Evolutionary conservation across 2,888 invertebrate species (phyloP), one percentile per base, ranked within the genome.

Genomic region (Cerastis rubricosa): DNA sequence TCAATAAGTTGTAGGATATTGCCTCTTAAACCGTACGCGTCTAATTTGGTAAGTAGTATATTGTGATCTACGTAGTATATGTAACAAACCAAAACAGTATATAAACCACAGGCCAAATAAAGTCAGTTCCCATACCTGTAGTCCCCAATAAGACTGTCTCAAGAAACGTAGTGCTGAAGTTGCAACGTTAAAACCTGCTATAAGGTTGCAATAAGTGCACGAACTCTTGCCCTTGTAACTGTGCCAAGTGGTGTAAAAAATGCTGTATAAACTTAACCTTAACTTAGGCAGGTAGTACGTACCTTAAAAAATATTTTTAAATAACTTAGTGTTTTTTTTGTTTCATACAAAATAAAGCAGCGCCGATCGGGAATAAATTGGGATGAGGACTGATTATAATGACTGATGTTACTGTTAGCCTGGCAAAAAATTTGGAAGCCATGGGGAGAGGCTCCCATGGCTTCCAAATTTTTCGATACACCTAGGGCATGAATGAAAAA

Each of bases 131-230:
- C 74, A 75, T 51, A 54, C 71, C 63, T 64, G 67, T 83, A 78
- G 84, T 85, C 88, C n/a, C n/a, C 89, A 91, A 92, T 93, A 93
- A 93, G 83, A 92, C 90, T 90, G 91, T 90, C 90, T 86, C 72
- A 79, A 84, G 81, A 91, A 92, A 89, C 88, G 87, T 91, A 91
- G 84, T 84, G 85, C 90, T 89, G 88, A 92, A 93, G 89, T 92
- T 91, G 87, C 87, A 80, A 88, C 91, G 91, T 90, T 92, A 90
- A 91, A 91, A 88, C 88, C 90, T 92, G 85, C 81, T 93, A 93
- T 93, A 93, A 92, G 91, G 86, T 85, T 90, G 92, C 89, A 93
- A 92, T 93, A 93, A 91, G 91, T 90, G 91, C 88, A 89, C 83
- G 79, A 88, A 87, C 86, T 83, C 76, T 72, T 85, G 86, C 74